Base-by-base conservation (phyloP, 2,113 vertebrate genomes). In the Pao palembangensis region DNA sequence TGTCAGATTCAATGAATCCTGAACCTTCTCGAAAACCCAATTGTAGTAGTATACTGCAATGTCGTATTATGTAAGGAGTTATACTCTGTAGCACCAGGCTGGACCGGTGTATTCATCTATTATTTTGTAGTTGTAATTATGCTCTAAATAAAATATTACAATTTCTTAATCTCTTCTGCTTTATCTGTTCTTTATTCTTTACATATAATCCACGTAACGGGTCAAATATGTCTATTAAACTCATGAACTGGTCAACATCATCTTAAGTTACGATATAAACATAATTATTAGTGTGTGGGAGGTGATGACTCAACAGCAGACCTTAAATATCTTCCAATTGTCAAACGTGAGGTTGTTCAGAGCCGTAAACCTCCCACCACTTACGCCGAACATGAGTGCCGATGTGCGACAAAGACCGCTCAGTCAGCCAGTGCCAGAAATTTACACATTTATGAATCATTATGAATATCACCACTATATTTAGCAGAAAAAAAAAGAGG, bases 1-100 rank as follows among this genome's bases (percentile, higher is more conserved):
- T 91, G 90, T 79, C 88, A 88, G 48, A 88, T 92, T 89, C 90
- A 91, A 87, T 91, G 85, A 92, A 89, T 86, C 23, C 42, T 56
- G 73, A 68, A 11, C 43, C 76, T 70, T 86, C 82, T 84, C 81
- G 18, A 73, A 28, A 84, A 80, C 81, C 75, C 73, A 72, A 87
- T 89, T 89, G 86, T 54, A 71, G 86, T 84, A 88, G 85, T 89
- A 87, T 54, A 80, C 85, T 89, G 76, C 88, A 87, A 89, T 89
- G 55, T 80, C 21, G 28, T 64, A 83, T 72, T 31, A 84, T 72
- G 88, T 89, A 74, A 81, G 81, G 88, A 83, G 88, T 90, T 88
- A 89, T 88, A 88, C 87, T 90, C 85, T 76, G 61, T 67, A 51
- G 83, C 78, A 81, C 54, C 55, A 79, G 88, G 89, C 89, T 82